A percentile compares a stretch with the other conserved stretches of the same genome.
Conservation (phyloP, 2,113 vertebrate species). For the Galeopterus variegatus region DNA sequence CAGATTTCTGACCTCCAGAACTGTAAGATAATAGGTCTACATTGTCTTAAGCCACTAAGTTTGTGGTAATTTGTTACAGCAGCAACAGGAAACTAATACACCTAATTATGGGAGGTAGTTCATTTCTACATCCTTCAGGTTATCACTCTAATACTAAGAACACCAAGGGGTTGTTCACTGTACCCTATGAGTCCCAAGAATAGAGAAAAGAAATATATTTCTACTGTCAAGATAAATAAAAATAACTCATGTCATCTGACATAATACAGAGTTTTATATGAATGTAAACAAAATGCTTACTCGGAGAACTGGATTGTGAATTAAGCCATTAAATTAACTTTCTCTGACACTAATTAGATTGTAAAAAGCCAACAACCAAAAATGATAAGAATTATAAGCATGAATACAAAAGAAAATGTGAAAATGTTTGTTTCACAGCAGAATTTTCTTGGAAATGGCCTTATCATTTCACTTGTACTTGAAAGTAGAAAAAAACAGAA, state of each 20-base stretch:
- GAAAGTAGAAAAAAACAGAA: not conserved
- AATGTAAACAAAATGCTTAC: not conserved
- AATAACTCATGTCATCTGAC: not conserved
- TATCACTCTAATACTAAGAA: not conserved
- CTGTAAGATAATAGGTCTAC: not conserved
- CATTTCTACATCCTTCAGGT: not conserved
- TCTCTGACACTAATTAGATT: conserved; percentile 21
- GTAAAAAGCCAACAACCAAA: not conserved
- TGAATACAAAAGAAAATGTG: conserved; percentile 36
- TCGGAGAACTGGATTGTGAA: not conserved
- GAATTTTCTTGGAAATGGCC: not conserved
- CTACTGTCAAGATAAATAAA: not conserved
- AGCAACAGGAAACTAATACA: not conserved
- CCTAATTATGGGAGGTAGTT: not conserved
- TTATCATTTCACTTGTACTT: not conserved
- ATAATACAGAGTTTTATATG: not conserved
- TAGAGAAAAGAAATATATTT: conserved; percentile 1
- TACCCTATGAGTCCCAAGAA: not conserved
- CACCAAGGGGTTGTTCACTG: not conserved
- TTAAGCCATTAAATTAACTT: conserved; percentile 2
- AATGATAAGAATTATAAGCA: not conserved
- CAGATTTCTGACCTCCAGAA: not conserved
- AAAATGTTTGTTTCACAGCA: not conserved
- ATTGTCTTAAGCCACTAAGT: not conserved
- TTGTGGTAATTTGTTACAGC: not conserved